Evolutionary conservation across 2,888 invertebrate genomes (phyloP).

Genomic region (Hedychridium roseum): DNA sequence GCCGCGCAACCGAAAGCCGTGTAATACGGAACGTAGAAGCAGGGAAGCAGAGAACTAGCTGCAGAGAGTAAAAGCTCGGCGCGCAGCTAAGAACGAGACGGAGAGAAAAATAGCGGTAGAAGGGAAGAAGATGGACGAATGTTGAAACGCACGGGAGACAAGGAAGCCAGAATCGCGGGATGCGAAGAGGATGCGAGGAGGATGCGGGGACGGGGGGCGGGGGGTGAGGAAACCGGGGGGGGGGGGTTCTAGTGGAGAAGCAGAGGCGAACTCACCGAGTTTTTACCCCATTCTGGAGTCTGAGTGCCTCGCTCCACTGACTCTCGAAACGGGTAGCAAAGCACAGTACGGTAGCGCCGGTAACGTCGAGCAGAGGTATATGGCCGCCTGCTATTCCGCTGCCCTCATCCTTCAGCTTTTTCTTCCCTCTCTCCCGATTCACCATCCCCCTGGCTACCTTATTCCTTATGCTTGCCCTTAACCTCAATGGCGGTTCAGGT

Average conservation of each 20-base stretch:
- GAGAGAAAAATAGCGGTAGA: background rate
- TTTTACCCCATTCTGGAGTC: slow-evolving; percentile 59
- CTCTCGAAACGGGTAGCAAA: slow-evolving; percentile 60
- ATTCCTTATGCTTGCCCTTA: slow-evolving; percentile 14
- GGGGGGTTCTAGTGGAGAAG: slow-evolving; percentile 10
- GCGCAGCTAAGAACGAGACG: background rate
- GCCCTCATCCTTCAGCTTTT: slow-evolving; percentile 14
- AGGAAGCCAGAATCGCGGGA: slow-evolving; percentile 7
- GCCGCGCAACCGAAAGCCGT: slow-evolving; percentile 52
- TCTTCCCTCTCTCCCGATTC: slow-evolving; percentile 8
- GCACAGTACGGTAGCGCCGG: too few relatives aligned
- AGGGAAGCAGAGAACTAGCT: background rate
- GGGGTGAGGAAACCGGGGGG: background rate
- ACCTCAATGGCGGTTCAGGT: slow-evolving; percentile 39
- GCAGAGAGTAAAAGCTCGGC: background rate
- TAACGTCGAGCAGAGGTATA: too few relatives aligned
- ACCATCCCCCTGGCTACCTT: slow-evolving; percentile 3
- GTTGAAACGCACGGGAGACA: slow-evolving; percentile 5
- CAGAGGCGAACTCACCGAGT: slow-evolving; percentile 53
- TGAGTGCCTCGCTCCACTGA: slow-evolving; percentile 60
- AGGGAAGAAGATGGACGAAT: slow-evolving; percentile 10
- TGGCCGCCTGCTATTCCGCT: slow-evolving; percentile 17
- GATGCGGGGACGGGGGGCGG: slow-evolving; percentile 7
- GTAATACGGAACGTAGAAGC: slow-evolving; percentile 45
- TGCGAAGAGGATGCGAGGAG: slow-evolving; percentile 5